Evolutionary conservation across 2,113 vertebrate genomes (phyloP), one percentile per base, ranked within the genome.

Genomic region (Merops nubicus): DNA sequence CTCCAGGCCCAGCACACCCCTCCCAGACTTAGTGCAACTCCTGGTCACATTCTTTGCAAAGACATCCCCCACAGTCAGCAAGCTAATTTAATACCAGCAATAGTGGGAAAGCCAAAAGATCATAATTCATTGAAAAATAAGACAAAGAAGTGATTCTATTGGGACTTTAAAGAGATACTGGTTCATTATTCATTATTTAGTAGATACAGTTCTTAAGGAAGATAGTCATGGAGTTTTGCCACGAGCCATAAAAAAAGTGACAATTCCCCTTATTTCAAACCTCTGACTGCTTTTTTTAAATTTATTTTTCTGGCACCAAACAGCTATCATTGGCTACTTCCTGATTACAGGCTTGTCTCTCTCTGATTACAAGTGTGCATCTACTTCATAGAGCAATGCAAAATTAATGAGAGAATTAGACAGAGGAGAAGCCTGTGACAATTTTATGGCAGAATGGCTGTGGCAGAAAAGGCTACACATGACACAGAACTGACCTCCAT

Each of bases 221-320:
- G 51, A 54, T 78, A 81, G 43, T 21, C 48, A 38, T 23, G 15
- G 69, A 72, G 36, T 76, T 89, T 69, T 89, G 74, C 77, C 89
- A 93, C n/a, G 72, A 83, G 25, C 43, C 40, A 85, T 82, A 82
- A 75, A 82, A 68, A 89, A 88, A 85, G 64, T 53, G 11, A 15
- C 62, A 12, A 75, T 79, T 85, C 85, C 73, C 87, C 57, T 72
- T 48, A 73, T 60, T 94, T 91, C 36, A 87, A 91, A 91, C 36
- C 19, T 22, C n/a, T 68, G 40, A 75, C 25, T 0, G 0, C 43
- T 65, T 89, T 43, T 51, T n/a, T n/a, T n/a, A n/a, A n/a, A n/a
- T n/a, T 82, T 38, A 20, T 79, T 92, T 86, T 80, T 78, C 69
- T 85, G 38, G 42, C 17, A 5, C 68, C 69, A 78, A 91, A 75